Conservation (phyloP, 2,888 invertebrate species). For the Calephelis perditalis region DNA sequence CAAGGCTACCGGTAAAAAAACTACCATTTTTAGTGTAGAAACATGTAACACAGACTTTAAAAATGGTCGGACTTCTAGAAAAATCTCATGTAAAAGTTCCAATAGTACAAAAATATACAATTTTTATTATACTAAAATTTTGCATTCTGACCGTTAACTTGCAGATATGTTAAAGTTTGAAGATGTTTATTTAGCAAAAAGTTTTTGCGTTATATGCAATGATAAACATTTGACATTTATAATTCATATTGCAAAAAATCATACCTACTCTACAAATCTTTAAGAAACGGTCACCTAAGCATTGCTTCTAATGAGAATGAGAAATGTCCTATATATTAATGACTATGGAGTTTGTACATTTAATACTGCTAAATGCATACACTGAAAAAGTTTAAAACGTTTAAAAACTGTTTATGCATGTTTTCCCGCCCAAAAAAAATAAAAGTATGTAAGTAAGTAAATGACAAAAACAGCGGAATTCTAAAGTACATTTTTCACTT, state of each 20-base stretch:
- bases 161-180: not conserved
- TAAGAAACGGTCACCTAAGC: not conserved
- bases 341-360: not conserved
- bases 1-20: constrained; percentile 18
- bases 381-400: not conserved
- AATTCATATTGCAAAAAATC: not conserved
- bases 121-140: constrained; percentile 4
- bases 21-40: constrained; percentile 29
- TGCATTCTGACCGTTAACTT: not conserved
- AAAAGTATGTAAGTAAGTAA: too few species aligned
- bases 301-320: not conserved
- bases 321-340: not conserved
- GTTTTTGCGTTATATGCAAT: too few species aligned
- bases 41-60: constrained; percentile 38
- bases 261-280: constrained; percentile 1
- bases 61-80: constrained; percentile 36
- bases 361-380: not conserved
- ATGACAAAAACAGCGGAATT: too few species aligned
- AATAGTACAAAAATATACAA: constrained; percentile 20
- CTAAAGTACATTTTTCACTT: too few species aligned
- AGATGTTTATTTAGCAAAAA: not conserved
- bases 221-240: too few species aligned
- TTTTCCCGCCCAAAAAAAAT: too few species aligned
- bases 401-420: too few species aligned
- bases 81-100: constrained; percentile 36